These are phyloP conservation scores for Aphidius colemani DNA, from an alignment of 2,888 invertebrate species.

Conservation along the genomic window DNA sequence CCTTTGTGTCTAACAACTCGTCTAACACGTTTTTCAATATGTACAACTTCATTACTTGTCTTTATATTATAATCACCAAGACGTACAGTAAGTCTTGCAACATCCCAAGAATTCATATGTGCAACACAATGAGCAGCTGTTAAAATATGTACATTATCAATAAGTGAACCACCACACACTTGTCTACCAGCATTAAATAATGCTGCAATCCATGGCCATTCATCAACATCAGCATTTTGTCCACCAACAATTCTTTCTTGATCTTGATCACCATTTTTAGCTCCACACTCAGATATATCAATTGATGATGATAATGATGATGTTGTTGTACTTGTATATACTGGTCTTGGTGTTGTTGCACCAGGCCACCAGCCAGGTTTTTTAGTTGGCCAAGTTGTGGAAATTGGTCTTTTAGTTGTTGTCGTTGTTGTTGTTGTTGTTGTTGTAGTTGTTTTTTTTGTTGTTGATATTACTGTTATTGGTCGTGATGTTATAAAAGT, in stretches of 20 bases:
- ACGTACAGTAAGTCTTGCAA: constrained; percentile 78
- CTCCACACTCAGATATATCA: constrained; percentile 67
- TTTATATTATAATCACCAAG: constrained; percentile 85
- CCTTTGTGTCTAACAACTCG: constrained; percentile 84
- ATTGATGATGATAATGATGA: constrained; percentile 41
- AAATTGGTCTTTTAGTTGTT: constrained; percentile 45
- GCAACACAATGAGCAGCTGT: constrained; percentile 90
- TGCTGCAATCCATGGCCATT: constrained; percentile 86
- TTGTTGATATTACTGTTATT: constrained; percentile 45
- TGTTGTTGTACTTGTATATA: constrained; percentile 26
- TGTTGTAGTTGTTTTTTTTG: constrained; percentile 46
- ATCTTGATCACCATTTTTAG: constrained; percentile 80
- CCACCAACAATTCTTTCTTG: constrained; percentile 84
- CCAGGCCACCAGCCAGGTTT: constrained; percentile 50
- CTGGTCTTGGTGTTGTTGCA: constrained; percentile 33
- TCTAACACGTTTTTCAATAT: constrained; percentile 79
- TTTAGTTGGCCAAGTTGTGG: constrained; percentile 58
- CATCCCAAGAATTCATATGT: constrained; percentile 88
- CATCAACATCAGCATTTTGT: constrained; percentile 77
- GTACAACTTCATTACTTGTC: constrained; percentile 73
- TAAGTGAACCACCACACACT: constrained; percentile 86
- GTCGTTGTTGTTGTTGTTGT: constrained; percentile 50
- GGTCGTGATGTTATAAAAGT: constrained; percentile 60
- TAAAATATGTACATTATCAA: constrained; percentile 77
- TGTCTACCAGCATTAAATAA: constrained; percentile 82